A percentile compares a stretch with the other conserved stretches of the same genome.
phyloP scores from a whole-genome alignment of 1,140 invertebrate species.

The Heliconius congener region DNA sequence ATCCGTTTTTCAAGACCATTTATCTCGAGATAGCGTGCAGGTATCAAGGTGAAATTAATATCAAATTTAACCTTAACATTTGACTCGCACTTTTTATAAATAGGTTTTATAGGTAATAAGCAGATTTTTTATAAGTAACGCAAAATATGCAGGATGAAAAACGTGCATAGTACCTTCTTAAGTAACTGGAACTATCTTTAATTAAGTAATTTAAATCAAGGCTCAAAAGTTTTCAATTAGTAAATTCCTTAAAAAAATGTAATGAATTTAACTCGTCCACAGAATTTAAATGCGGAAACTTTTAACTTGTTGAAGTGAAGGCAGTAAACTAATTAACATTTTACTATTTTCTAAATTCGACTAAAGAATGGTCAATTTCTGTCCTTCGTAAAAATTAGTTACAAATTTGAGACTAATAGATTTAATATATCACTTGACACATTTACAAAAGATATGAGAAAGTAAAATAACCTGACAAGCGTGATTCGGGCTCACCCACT shows the following conservation, averaged over 20 bases:
- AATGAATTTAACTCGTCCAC: slow-evolving; percentile 16
- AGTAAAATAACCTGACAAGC: too few relatives aligned
- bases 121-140: too few relatives aligned
- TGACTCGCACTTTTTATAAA: too few relatives aligned
- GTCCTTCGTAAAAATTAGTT: neutral
- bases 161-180: neutral
- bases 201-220: neutral
- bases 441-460: too few relatives aligned
- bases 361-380: slow-evolving; percentile 19
- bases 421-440: too few relatives aligned
- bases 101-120: too few relatives aligned
- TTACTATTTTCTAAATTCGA: slow-evolving; percentile 25
- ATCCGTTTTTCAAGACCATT: too few relatives aligned
- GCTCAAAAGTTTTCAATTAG: slow-evolving; percentile 13
- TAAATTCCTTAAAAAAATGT: slow-evolving; percentile 14
- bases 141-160: too few relatives aligned
- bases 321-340: slow-evolving; percentile 31
- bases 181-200: neutral
- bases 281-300: slow-evolving; percentile 25
- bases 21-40: too few relatives aligned
- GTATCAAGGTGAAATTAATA: too few relatives aligned
- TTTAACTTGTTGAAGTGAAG: slow-evolving; percentile 24
- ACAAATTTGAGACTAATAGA: neutral
- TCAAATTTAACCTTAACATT: too few relatives aligned
- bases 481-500: too few relatives aligned